Base-by-base conservation (phyloP, 1,140 invertebrate species). In the Copidosoma floridanum region DNA sequence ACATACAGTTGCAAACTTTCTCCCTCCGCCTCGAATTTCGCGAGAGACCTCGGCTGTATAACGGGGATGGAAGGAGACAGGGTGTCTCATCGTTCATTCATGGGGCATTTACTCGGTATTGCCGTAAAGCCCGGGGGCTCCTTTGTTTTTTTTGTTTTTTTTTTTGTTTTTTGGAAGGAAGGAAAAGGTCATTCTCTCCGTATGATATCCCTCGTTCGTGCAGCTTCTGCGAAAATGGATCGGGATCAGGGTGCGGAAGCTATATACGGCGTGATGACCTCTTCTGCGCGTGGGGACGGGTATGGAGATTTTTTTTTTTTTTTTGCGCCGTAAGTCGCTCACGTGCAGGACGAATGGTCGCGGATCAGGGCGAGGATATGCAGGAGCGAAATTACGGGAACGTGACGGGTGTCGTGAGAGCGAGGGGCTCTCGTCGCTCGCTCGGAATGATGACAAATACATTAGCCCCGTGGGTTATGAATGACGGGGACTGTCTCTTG, bases 91-190 rank as follows among this genome's bases (percentile, higher is more conserved):
- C 78, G 74, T 75, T 80, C 78, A 80, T 80, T 78, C 78, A 80
- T 78, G 76, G 78, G 71, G 76, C 78, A 80, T 80, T 80, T 78
- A 76, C 77, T 75, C 71, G 65, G 70, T 73, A 76, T 76, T 72
- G 74, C 67, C 69, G 74, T 75, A 77, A 77, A 78, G 73, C 76
- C 71, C 63, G 64, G 51, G 61, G 54, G 24, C 26, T 23, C 32
- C 53, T 44, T 66, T 59, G 44, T 59, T 63, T 48, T 52, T 46
- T 60, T 57, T 61, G 44, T 54, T 47, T 51, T 38, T 58, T 44
- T 50, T 60, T 46, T 29, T n/a, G n/a, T n/a, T 54, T 40, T 35
- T 46, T 37, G 57, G 44, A 23, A 56, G 51, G 57, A 48, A 4
- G 37, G n/a, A n/a, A n/a, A n/a, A 16, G 37, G 18, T 14, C 37